Conservation (phyloP, 2,113 vertebrate species). For the Brachypteracias leptosomus region DNA sequence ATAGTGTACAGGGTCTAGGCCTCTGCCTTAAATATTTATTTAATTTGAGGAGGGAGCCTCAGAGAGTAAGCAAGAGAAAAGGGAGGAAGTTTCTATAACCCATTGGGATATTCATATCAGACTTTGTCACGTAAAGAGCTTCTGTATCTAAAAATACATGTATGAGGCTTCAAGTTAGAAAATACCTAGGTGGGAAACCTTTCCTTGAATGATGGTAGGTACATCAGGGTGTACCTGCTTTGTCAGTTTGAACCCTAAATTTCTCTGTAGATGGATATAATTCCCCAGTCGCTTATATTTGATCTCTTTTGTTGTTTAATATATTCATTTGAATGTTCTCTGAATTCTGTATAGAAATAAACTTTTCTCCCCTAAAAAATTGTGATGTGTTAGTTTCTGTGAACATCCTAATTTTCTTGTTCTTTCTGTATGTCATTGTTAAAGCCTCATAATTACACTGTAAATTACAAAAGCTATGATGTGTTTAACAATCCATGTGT, state of each 20-base stretch:
- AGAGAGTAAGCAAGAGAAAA: background rate
- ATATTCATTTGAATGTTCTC: background rate
- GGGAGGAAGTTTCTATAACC: background rate
- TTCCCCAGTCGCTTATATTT: background rate
- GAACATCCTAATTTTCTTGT: background rate
- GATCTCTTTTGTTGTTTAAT: background rate
- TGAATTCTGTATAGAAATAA: background rate
- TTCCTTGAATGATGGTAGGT: background rate
- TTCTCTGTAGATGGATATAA: background rate
- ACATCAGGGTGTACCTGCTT: background rate
- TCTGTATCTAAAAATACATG: background rate
- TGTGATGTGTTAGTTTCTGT: background rate
- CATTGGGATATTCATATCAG: background rate
- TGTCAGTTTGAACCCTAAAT: background rate
- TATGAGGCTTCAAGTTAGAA: background rate
- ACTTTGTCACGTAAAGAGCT: background rate
- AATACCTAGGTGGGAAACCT: background rate
- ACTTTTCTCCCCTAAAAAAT: background rate
- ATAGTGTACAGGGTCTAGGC: background rate
- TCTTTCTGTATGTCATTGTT: background rate
- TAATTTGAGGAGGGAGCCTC: accelerated
- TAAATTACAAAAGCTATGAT: background rate
- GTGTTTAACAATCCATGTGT: background rate
- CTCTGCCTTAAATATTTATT: background rate
- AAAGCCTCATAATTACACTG: background rate